Percentiles rank a stretch among this genome's conserved stretches.
These are phyloP conservation scores for Bostrychus sinensis DNA, from an alignment of 2,113 vertebrate species.

Conservation along the genomic window DNA sequence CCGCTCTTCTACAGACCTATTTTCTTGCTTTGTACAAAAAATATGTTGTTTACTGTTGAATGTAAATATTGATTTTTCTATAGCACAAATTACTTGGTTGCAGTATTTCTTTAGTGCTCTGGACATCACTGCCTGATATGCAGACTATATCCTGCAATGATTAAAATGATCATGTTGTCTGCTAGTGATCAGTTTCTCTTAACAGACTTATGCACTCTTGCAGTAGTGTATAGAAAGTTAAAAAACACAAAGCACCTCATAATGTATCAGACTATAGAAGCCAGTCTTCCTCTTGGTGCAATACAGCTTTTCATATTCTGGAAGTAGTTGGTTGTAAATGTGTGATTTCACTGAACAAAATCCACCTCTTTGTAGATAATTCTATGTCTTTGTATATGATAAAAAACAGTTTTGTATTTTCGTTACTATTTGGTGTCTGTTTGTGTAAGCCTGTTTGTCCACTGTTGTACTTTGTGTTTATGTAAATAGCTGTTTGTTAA, in stretches of 20 bases:
- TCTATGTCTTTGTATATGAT: conserved; percentile 49
- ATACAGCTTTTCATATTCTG: conserved; percentile 48
- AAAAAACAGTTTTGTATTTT: conserved; percentile 28
- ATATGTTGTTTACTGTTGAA: background rate
- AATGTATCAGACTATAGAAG: conserved; percentile 44
- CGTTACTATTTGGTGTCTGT: conserved; percentile 40
- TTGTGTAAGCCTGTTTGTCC: conserved; percentile 66
- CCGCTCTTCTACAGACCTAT: background rate
- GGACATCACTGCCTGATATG: conserved; percentile 34
- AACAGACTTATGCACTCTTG: conserved; percentile 30
- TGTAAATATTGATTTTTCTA: background rate
- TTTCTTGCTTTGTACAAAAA: background rate
- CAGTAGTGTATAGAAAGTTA: conserved; percentile 7
- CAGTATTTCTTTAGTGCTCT: conserved; percentile 3
- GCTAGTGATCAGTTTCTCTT: background rate
- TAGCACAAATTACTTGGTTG: background rate
- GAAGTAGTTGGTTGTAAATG: conserved; percentile 40
- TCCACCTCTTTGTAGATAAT: conserved; percentile 51
- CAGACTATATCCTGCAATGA: conserved; percentile 6
- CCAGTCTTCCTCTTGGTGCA: conserved; percentile 66
- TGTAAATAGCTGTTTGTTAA: conserved; percentile 81
- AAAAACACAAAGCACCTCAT: conserved; percentile 43
- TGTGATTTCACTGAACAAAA: conserved; percentile 43
- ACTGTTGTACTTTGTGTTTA: conserved; percentile 70
- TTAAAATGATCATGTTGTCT: conserved; percentile 12